A percentile compares a stretch with the other conserved stretches of the same genome.
These are phyloP conservation scores for Caradrina kadenii DNA, from an alignment of 2,888 invertebrate genomes.

Conservation along the genomic window DNA sequence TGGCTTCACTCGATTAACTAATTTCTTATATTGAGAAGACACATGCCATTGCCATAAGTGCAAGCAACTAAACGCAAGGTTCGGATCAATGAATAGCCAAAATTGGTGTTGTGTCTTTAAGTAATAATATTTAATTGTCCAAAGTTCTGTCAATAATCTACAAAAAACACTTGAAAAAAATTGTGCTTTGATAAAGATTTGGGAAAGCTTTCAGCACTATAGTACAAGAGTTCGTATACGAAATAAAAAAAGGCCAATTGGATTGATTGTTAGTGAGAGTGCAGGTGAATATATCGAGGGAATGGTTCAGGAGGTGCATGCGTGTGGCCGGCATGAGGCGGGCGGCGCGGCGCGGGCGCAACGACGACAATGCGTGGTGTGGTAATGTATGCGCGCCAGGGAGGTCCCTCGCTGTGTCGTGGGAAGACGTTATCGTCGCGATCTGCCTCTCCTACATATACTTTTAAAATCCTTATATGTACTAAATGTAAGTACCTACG, in stretches of 20 bases:
- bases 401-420: slow-evolving; percentile 84
- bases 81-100: not conserved
- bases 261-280: slow-evolving; percentile 60
- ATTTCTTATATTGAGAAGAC: not conserved
- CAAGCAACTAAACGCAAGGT: not conserved
- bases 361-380: slow-evolving; percentile 78
- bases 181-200: not conserved
- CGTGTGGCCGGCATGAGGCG: slow-evolving; percentile 64
- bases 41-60: not conserved
- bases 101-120: not conserved
- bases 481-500: slow-evolving; percentile 42
- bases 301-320: slow-evolving; percentile 57
- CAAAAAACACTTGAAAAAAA: not conserved
- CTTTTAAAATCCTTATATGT: slow-evolving; percentile 59
- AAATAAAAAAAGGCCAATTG: slow-evolving; percentile 46
- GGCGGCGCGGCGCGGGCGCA: slow-evolving; percentile 56
- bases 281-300: slow-evolving; percentile 61
- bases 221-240: slow-evolving; percentile 12
- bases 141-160: not conserved
- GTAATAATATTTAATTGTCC: not conserved
- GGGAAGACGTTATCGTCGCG: slow-evolving; percentile 81
- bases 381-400: slow-evolving; percentile 88
- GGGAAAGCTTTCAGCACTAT: not conserved
- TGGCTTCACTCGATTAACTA: slow-evolving; percentile 33
- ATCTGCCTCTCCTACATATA: slow-evolving; percentile 65